Evolutionary conservation across 2,113 vertebrate species (phyloP).

Genomic region (Chrysemys picta): DNA sequence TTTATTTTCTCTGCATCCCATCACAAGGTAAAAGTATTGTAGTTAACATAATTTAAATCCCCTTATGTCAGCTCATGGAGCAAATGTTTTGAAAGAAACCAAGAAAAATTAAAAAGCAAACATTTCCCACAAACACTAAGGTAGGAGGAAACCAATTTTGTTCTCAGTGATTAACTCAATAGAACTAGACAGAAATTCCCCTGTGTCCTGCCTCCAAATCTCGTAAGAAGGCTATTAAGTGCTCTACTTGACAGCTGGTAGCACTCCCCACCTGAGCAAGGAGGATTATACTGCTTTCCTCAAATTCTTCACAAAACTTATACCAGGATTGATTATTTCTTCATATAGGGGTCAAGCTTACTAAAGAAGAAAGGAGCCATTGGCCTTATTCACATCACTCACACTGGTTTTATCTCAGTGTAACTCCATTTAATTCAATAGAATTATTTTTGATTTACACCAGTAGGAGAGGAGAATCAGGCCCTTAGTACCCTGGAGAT

Average conservation of each 20-base stretch:
- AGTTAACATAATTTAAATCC: not conserved
- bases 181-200: not conserved
- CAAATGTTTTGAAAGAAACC: not conserved
- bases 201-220: not conserved
- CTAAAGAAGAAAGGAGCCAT: fast-evolving
- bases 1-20: not conserved
- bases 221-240: fast-evolving
- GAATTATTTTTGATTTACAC: not conserved
- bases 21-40: not conserved
- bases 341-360: not conserved
- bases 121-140: not conserved
- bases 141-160: not conserved
- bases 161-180: not conserved
- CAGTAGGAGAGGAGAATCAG: not conserved
- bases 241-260: not conserved
- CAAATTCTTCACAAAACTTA: not conserved
- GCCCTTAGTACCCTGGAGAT: not conserved
- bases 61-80: not conserved
- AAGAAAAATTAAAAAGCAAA: not conserved
- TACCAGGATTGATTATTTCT: not conserved
- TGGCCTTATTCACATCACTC: not conserved
- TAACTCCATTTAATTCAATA: not conserved
- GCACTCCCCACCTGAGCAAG: not conserved
- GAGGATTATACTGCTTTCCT: fast-evolving
- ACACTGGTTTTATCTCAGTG: not conserved